Base-by-base conservation (phyloP, 2,888 invertebrate genomes). In the Drosophila diplacantha region DNA sequence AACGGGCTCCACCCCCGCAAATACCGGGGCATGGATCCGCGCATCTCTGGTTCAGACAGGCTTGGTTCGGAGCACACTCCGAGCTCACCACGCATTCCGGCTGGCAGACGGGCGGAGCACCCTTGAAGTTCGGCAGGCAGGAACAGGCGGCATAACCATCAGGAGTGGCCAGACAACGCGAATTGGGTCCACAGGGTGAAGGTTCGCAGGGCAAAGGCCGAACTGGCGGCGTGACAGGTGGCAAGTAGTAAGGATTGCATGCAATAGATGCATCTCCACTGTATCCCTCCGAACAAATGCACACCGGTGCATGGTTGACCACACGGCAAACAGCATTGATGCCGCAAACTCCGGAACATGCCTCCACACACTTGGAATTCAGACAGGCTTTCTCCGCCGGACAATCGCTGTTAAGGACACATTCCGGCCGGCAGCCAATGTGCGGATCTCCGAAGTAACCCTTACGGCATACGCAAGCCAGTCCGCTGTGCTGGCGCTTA, bases 31-130 rank as follows among this genome's bases (percentile, higher is more conserved):
- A 96, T n/a, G 95, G 95, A 88, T 96, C 93, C 1, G 91, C 89
- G 87, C 96, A 96, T 86, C 92, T 93, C 85, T 93, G 92, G 85
- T 93, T 95, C 38, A 94, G 91, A 82, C 95, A 95, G 20, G 95
- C 93, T 85, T 92, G 92, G 64, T 91, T 93, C 85, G 93, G 93
- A 39, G 92, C 90, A 86, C 95, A 96, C 87, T 95, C 95, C 2
- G 94, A 93, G 86, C 93, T 95, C 52, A 94, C 93, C 43, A 94
- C 91, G 88, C 96, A 96, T 89, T 95, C 95, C 12, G 95, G 95
- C 87, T 93, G 93, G 83, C 95, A 95, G 83, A 93, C 92, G 12
- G 95, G 95, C 55, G 95, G 94, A 65, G 93, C 91, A 51, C 96
- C 96, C 85, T 91, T 91, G 81, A 92, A 94, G 39, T 92, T 93